phyloP scores from a whole-genome alignment of 2,888 invertebrate genomes.

The Macroteleia sp. region DNA sequence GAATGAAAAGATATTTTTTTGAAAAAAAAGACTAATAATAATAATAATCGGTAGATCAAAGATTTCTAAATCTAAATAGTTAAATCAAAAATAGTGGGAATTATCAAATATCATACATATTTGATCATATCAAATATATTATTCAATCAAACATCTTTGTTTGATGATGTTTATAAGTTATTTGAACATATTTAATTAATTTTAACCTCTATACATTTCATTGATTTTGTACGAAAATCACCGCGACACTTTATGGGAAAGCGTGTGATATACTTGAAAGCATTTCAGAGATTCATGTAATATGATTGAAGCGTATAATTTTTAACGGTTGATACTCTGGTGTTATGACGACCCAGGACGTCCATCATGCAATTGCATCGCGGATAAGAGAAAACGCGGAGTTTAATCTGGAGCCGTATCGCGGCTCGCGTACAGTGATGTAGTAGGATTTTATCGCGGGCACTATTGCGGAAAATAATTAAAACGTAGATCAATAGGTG shows the following conservation, averaged over 20 bases:
- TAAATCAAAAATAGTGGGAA: no score
- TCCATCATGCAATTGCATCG: constrained; percentile 58
- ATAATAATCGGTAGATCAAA: no score
- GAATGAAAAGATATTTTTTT: no score
- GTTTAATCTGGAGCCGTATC: constrained; percentile 56
- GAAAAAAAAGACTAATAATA: no score
- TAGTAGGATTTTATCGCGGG: constrained; percentile 65
- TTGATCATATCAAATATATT: no score
- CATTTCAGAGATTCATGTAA: background rate
- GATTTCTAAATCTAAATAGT: no score
- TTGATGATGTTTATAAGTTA: no score
- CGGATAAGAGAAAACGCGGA: constrained; percentile 58
- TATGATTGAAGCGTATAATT: constrained; percentile 49
- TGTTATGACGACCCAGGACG: constrained; percentile 45
- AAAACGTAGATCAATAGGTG: constrained; percentile 74
- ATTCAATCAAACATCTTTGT: no score
- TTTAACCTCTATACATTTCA: no score
- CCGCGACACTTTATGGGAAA: background rate
- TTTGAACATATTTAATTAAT: no score
- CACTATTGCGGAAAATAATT: constrained; percentile 72
- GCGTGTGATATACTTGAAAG: background rate
- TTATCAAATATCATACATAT: no score
- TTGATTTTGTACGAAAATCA: no score
- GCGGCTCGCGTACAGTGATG: constrained; percentile 49
- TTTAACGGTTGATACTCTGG: constrained; percentile 33